Percentiles rank a stretch among this genome's conserved stretches.
Conservation (phyloP, 2,797 vertebrate species). For the Rhynchonycteris naso region DNA sequence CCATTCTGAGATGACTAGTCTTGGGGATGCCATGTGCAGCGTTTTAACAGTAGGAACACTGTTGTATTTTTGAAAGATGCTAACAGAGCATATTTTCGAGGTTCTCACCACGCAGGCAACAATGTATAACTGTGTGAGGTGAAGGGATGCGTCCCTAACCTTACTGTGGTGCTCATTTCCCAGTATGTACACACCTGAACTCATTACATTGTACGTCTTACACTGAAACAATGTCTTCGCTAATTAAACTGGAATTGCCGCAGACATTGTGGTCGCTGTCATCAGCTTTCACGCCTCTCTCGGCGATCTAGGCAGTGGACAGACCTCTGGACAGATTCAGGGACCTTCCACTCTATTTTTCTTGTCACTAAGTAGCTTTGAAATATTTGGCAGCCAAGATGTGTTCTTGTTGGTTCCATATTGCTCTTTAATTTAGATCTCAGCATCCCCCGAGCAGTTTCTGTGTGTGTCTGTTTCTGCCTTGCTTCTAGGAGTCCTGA, state of each 20-base stretch:
- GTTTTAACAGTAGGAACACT: too few relatives aligned
- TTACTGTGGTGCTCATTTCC: too few relatives aligned
- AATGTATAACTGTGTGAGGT: too few relatives aligned
- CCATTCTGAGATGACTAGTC: background rate
- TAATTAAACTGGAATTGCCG: background rate
- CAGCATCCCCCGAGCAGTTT: background rate
- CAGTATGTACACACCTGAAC: rapidly evolving
- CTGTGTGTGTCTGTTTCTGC: too few relatives aligned
- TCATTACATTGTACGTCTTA: rapidly evolving
- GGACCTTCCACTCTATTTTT: background rate
- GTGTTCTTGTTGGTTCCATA: background rate
- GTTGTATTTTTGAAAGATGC: background rate
- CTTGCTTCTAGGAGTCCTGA: rapidly evolving
- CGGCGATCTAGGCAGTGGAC: rapidly evolving
- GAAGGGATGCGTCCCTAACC: too few relatives aligned
- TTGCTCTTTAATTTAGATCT: background rate
- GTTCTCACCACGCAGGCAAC: background rate
- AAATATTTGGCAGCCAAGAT: background rate
- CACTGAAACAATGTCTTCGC: background rate
- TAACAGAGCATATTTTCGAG: too few relatives aligned
- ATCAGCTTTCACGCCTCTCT: too few relatives aligned
- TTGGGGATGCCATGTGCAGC: background rate
- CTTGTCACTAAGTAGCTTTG: background rate
- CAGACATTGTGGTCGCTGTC: rapidly evolving
- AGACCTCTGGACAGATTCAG: background rate